Conservation (phyloP, 1,140 invertebrate genomes). For the Frieseomelitta varia region DNA sequence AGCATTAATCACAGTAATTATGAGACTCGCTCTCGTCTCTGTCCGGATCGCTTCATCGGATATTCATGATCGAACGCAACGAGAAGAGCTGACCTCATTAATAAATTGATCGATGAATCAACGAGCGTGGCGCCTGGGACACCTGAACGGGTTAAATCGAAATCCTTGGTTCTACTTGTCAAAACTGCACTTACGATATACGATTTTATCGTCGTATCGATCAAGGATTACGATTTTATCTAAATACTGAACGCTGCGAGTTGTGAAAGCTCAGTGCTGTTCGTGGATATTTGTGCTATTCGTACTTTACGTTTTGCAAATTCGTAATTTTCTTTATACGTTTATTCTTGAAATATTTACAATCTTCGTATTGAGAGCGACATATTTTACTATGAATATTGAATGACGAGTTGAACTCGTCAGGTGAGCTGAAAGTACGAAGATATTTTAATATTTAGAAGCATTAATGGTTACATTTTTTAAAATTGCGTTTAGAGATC, state of each 20-base stretch:
- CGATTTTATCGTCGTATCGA: neutral
- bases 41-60: constrained; percentile 45
- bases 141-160: constrained; percentile 20
- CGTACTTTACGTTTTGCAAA: no score
- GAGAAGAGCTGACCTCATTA: constrained; percentile 58
- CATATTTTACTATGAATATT: no score
- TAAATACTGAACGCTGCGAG: no score
- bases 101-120: constrained; percentile 69
- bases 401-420: no score
- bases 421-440: neutral
- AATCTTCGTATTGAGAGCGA: no score
- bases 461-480: neutral
- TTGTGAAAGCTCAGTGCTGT: no score
- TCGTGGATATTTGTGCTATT: no score
- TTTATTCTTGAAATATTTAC: no score
- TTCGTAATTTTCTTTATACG: no score
- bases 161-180: neutral
- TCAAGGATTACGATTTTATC: neutral
- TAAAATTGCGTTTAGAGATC: neutral
- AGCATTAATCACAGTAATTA: constrained; percentile 56
- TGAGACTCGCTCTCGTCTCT: constrained; percentile 41
- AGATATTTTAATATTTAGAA: neutral
- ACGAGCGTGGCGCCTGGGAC: constrained; percentile 36
- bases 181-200: neutral
- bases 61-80: constrained; percentile 66